phyloP scores from a whole-genome alignment of 2,113 vertebrate species.

The Cinclus mexicanus region DNA sequence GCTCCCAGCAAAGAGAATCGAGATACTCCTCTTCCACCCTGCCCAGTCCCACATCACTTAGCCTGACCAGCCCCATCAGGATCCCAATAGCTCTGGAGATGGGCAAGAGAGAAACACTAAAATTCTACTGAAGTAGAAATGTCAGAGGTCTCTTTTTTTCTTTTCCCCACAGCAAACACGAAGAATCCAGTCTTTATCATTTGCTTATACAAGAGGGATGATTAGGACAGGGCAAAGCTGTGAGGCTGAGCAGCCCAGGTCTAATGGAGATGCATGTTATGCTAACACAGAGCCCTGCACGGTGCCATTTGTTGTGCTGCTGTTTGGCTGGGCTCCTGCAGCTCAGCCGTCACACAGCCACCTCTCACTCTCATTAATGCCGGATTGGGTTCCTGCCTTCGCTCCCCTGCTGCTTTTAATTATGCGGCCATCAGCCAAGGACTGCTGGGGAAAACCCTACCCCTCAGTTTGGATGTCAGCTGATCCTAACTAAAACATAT shows the following conservation, averaged over 20 bases:
- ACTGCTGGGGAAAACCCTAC: constrained; percentile 40
- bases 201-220: not conserved
- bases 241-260: not conserved
- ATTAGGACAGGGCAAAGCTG: not conserved
- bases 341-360: not conserved
- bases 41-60: not conserved
- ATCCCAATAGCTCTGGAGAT: not conserved
- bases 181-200: not conserved
- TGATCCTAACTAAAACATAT: not conserved
- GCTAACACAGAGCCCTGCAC: not conserved
- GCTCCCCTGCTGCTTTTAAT: not conserved
- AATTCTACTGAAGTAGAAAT: not conserved
- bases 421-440: not conserved
- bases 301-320: not conserved
- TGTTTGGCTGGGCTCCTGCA: not conserved
- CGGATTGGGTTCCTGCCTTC: not conserved
- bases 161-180: not conserved
- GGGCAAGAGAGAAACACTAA: not conserved
- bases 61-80: not conserved
- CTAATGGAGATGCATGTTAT: not conserved
- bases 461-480: not conserved
- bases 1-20: not conserved
- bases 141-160: not conserved
- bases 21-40: not conserved
- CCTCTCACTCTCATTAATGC: constrained; percentile 11